Evolutionary conservation across 2,888 invertebrate species (phyloP).

Genomic region (Nomada fabriciana): DNA sequence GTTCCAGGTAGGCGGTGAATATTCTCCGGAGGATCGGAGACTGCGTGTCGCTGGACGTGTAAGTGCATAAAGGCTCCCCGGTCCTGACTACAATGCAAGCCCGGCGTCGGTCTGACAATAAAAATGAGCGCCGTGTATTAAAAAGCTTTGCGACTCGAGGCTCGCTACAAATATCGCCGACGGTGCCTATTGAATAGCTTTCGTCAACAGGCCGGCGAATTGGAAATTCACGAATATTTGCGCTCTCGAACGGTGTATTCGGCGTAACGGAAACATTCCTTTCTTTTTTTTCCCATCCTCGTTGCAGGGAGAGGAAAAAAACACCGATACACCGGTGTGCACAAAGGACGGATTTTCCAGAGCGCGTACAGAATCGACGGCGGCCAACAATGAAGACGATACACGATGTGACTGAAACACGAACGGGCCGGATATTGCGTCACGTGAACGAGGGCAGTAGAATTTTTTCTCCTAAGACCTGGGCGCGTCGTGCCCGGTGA

Average conservation of each 20-base stretch:
- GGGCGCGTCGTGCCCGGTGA: constrained; percentile 27
- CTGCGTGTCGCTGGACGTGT: constrained; percentile 29
- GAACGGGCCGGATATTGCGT: constrained; percentile 66
- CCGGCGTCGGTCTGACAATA: constrained; percentile 7
- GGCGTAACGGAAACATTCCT: not conserved
- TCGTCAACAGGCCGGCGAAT: not conserved
- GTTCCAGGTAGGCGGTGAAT: constrained; percentile 31
- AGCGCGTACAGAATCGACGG: constrained; percentile 18
- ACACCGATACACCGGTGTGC: not conserved
- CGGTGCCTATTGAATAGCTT: constrained; percentile 7
- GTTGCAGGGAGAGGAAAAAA: constrained; percentile 13
- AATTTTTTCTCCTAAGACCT: constrained; percentile 49
- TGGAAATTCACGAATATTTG: constrained; percentile 36
- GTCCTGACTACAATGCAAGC: constrained; percentile 32
- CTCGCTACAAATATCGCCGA: constrained; percentile 30
- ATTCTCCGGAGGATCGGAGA: constrained; percentile 14
- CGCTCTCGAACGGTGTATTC: not conserved
- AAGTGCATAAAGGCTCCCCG: constrained; percentile 27
- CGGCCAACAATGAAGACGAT: constrained; percentile 43
- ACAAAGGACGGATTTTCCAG: constrained; percentile 48
- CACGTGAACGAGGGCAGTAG: constrained; percentile 59
- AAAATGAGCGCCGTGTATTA: constrained; percentile 7
- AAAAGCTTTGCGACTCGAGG: constrained; percentile 16
- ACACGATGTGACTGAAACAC: constrained; percentile 25
- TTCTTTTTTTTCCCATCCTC: not conserved